These are phyloP conservation scores for Crenichthys baileyi DNA, from an alignment of 2,797 vertebrate genomes.

Conservation along the genomic window DNA sequence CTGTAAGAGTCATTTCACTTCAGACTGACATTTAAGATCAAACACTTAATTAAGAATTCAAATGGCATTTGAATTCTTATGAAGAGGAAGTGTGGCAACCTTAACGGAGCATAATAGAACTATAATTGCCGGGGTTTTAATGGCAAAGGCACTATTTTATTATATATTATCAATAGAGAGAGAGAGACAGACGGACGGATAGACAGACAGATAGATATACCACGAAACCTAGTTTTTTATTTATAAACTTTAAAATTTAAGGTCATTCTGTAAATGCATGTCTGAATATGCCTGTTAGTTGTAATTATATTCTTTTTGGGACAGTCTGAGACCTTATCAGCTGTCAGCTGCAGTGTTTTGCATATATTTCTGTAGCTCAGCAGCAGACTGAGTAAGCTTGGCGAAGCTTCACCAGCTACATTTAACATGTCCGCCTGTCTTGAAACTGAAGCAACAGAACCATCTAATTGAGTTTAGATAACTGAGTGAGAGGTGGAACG, in stretches of 20 bases:
- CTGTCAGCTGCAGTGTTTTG: conserved; percentile 14
- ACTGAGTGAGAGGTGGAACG: neutral
- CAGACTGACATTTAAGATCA: neutral
- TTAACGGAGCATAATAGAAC: neutral
- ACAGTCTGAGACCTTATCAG: conserved; percentile 4
- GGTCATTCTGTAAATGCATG: neutral
- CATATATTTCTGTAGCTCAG: conserved; percentile 9
- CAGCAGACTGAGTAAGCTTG: neutral
- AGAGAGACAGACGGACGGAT: too few species aligned
- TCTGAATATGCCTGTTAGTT: neutral
- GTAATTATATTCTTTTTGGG: neutral
- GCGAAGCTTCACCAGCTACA: neutral
- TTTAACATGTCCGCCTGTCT: neutral
- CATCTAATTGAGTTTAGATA: neutral
- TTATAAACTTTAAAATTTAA: too few species aligned
- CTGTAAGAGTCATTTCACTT: neutral
- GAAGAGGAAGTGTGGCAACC: neutral
- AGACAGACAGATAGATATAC: too few species aligned
- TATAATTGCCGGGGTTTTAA: neutral
- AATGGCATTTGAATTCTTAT: neutral
- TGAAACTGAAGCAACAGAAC: conserved; percentile 3
- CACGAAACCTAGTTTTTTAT: too few species aligned
- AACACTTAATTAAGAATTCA: neutral
- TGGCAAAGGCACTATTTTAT: too few species aligned
- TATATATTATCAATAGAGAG: too few species aligned